Percentiles rank a stretch among this genome's conserved stretches.
Conservation (phyloP, 2,797 vertebrate genomes). For the Anableps anableps region DNA sequence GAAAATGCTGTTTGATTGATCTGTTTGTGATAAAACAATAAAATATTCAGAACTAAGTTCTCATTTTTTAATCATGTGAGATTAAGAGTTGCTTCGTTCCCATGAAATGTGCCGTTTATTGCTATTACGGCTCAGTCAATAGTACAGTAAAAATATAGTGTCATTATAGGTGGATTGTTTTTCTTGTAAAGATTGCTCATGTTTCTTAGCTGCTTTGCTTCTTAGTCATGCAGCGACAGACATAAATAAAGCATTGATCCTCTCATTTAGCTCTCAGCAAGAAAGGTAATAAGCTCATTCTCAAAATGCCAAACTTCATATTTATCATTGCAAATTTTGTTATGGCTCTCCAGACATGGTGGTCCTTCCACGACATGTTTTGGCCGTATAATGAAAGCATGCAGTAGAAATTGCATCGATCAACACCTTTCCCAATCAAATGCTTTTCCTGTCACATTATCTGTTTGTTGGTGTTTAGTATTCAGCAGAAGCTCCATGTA, state of each 20-base stretch:
- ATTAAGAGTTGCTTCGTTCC: not conserved
- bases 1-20: not conserved
- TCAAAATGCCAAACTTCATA: conserved; percentile 5
- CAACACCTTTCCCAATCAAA: conserved; percentile 11
- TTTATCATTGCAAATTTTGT: not conserved
- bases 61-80: not conserved
- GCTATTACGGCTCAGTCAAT: not conserved
- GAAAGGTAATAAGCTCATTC: conserved; percentile 1
- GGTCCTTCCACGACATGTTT: conserved; percentile 4
- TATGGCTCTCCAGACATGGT: not conserved
- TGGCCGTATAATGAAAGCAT: conserved; percentile 7
- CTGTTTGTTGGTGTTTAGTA: conserved; percentile 24
- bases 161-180: not conserved
- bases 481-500: conserved; percentile 20
- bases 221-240: not conserved
- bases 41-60: not conserved
- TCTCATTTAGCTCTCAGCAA: not conserved
- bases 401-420: conserved; percentile 2
- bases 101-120: not conserved
- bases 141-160: too few species aligned
- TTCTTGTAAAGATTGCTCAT: not conserved
- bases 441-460: conserved; percentile 2
- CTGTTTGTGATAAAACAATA: not conserved
- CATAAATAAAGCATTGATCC: not conserved
- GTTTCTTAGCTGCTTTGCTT: not conserved